phyloP scores from a whole-genome alignment of 2,113 vertebrate species.

The Zapus hudsonius region DNA sequence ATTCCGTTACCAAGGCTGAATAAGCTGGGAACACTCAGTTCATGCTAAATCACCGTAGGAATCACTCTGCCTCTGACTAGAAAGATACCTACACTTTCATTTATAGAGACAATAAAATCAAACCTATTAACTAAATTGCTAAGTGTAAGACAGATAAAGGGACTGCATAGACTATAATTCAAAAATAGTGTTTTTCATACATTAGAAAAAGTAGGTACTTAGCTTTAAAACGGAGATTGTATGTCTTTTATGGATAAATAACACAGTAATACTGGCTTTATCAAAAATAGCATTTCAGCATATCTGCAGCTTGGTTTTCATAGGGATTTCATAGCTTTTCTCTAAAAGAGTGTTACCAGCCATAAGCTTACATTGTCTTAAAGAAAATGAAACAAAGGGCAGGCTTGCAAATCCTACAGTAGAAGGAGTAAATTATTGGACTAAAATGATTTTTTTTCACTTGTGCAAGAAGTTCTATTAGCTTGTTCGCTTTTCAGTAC shows the following conservation, averaged over 20 bases:
- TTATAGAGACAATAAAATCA: conserved; percentile 7
- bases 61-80: not conserved
- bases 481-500: not conserved
- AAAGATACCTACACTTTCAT: not conserved
- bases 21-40: not conserved
- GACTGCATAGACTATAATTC: not conserved
- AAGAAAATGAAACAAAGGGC: not conserved
- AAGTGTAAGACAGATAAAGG: not conserved
- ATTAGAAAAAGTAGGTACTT: conserved; percentile 40
- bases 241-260: not conserved
- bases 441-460: not conserved
- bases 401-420: not conserved
- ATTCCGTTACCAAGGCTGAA: not conserved
- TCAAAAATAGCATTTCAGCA: not conserved
- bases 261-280: not conserved
- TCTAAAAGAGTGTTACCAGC: not conserved
- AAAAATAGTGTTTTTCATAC: not conserved
- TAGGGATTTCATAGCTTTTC: conserved; percentile 19
- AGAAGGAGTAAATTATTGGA: not conserved
- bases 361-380: not conserved
- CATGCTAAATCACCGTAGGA: not conserved
- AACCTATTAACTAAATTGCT: not conserved
- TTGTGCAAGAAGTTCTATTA: not conserved
- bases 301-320: conserved; percentile 27
- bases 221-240: conserved; percentile 33